Percentiles rank a stretch among this genome's conserved stretches.
phyloP scores from a whole-genome alignment of 2,113 vertebrate genomes.

The Cariama cristata region DNA sequence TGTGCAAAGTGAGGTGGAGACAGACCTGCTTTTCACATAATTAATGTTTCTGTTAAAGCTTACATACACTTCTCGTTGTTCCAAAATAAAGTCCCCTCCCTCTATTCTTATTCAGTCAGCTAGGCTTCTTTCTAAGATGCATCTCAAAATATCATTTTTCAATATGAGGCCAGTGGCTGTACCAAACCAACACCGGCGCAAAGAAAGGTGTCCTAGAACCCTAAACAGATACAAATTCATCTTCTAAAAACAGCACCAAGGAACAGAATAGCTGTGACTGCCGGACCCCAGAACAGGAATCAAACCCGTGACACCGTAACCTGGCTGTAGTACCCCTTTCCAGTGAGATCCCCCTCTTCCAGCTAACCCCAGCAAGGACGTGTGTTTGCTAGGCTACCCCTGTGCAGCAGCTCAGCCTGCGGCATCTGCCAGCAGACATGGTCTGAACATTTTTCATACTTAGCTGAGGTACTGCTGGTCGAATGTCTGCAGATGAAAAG shows the following conservation, averaged over 20 bases:
- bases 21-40: background rate
- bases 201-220: background rate
- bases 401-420: background rate
- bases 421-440: background rate
- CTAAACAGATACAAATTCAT: background rate
- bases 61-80: accelerated
- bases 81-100: background rate
- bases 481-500: background rate
- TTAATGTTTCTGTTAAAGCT: background rate
- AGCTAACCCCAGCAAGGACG: background rate
- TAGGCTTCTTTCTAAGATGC: background rate
- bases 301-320: background rate
- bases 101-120: background rate
- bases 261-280: background rate
- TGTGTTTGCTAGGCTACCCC: background rate
- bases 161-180: background rate
- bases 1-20: background rate
- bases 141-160: background rate
- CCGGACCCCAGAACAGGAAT: background rate
- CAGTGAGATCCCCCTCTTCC: accelerated
- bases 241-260: background rate
- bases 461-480: background rate
- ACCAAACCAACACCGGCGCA: background rate
- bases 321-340: background rate
- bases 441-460: background rate